Percentiles rank a stretch among this genome's conserved stretches.
phyloP scores from a whole-genome alignment of 2,888 invertebrate genomes.

The Watsonalla binaria region DNA sequence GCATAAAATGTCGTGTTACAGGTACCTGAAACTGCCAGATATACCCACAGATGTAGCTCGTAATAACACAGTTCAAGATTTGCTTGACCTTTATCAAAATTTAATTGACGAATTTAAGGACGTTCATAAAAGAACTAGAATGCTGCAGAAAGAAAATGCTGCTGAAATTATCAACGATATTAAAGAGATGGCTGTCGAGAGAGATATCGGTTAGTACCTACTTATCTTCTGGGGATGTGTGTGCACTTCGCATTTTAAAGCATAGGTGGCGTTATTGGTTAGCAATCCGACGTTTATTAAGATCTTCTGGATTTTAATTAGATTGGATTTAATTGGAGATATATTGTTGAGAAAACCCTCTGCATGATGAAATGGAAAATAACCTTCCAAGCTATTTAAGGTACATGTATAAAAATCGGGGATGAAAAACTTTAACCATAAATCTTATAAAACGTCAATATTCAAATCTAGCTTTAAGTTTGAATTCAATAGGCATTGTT shows the following conservation, averaged over 20 bases:
- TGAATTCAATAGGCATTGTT: too few relatives aligned
- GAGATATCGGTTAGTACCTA: slow-evolving; percentile 82
- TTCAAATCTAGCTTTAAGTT: too few relatives aligned
- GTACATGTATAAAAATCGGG: too few relatives aligned
- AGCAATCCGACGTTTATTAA: too few relatives aligned
- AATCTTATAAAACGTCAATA: too few relatives aligned
- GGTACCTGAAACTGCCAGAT: slow-evolving; percentile 79
- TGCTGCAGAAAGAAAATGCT: slow-evolving; percentile 81
- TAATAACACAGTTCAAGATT: slow-evolving; percentile 84
- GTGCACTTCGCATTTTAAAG: too few relatives aligned
- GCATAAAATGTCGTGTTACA: slow-evolving; percentile 23
- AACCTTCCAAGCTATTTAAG: too few relatives aligned
- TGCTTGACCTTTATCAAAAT: slow-evolving; percentile 85
- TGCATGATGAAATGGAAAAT: too few relatives aligned
- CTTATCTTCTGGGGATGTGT: too few relatives aligned
- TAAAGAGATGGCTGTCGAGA: slow-evolving; percentile 91
- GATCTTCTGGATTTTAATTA: too few relatives aligned
- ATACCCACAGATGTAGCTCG: slow-evolving; percentile 86
- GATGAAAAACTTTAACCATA: too few relatives aligned
- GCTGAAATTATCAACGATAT: slow-evolving; percentile 91
- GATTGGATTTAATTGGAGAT: neutral
- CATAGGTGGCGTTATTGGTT: too few relatives aligned
- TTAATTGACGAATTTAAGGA: slow-evolving; percentile 90
- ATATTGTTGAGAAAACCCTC: neutral
- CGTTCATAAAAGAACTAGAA: slow-evolving; percentile 84